Evolutionary conservation across 2,797 vertebrate genomes (phyloP), one percentile per base, ranked within the genome.

Genomic region (Scarus forsteni): DNA sequence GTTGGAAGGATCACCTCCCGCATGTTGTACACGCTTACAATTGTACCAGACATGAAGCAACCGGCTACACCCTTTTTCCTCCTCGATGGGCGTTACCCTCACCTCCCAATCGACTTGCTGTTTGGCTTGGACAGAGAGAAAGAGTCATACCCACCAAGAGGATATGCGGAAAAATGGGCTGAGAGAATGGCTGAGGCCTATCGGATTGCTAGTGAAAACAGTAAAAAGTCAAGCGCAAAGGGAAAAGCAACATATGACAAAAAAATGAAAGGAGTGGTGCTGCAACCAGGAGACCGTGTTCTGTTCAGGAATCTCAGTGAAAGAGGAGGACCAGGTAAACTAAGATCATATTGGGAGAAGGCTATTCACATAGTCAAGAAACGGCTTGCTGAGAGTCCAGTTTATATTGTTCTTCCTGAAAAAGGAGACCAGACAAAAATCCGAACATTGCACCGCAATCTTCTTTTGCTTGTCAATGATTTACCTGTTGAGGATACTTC

Each of bases 21-120:
- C 36, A 64, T 10, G n/a, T 75, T 0, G 38, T 62, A 1, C 72
- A 75, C 14, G 59, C 60, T 0, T 75, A 64, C 7, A 69, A 75
- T 8, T 75, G 65, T 34, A 68, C 43, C 0, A 46, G 13, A 10
- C 66, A 70, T 8, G 43, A 59, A 13, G 50, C 44, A 6, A 66
- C 49, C 0, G 55, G 53, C 1, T 55, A 11, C 5, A 0, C 5
- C 10, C 4, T 39, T 16, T n/a, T 55, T 38, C 36, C 60, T 63
- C 14, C 43, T 63, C 6, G 56, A 35, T 19, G 52, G 59, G 6
- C 6, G 58, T n/a, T 6, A 3, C 27, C 57, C 57, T 55, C 7
- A 36, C 8, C 42, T 70, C 3, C 67, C 58, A 12, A 14, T 56
- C 3, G 51, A 62, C 13, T 40, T 70, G 45, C 34, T 60, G 5